Percentiles rank a stretch among this genome's conserved stretches.
Conservation (phyloP, 2,888 invertebrate species). For the Camptogramma bilineatum region DNA sequence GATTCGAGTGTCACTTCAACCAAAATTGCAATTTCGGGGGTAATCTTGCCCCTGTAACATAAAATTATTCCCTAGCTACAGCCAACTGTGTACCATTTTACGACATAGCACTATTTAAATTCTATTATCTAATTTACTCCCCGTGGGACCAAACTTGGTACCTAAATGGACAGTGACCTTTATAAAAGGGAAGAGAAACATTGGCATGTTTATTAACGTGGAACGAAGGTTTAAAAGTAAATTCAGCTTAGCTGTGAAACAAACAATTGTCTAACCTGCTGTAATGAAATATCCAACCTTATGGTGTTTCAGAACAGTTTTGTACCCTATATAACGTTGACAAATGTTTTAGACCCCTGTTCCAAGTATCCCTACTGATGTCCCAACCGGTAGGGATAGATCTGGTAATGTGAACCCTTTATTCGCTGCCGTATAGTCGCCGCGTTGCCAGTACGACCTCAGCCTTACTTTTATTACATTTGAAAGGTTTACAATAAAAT, state of each 20-base stretch:
- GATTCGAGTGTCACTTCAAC: too few relatives aligned
- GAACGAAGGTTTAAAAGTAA: not conserved
- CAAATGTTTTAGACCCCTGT: too few relatives aligned
- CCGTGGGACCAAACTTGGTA: constrained; percentile 27
- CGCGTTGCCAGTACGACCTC: not conserved
- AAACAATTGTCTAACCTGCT: not conserved
- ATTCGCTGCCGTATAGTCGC: not conserved
- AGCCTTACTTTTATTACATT: not conserved
- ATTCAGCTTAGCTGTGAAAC: not conserved
- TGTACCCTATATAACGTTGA: not conserved
- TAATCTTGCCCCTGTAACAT: not conserved
- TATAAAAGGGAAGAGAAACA: not conserved
- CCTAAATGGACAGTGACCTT: constrained; percentile 14
- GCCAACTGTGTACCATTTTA: constrained; percentile 37
- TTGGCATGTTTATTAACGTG: not conserved
- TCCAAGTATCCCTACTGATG: too few relatives aligned
- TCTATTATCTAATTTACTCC: constrained; percentile 33
- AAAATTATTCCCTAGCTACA: not conserved
- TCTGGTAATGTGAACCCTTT: too few relatives aligned
- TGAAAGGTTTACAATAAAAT: not conserved
- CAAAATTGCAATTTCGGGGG: too few relatives aligned
- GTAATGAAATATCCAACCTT: not conserved
- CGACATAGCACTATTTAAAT: constrained; percentile 50
- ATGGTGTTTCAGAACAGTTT: not conserved
- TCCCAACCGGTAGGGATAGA: too few relatives aligned